Conservation (phyloP, 2,888 invertebrate species). For the Torymus aiolomorphi region DNA sequence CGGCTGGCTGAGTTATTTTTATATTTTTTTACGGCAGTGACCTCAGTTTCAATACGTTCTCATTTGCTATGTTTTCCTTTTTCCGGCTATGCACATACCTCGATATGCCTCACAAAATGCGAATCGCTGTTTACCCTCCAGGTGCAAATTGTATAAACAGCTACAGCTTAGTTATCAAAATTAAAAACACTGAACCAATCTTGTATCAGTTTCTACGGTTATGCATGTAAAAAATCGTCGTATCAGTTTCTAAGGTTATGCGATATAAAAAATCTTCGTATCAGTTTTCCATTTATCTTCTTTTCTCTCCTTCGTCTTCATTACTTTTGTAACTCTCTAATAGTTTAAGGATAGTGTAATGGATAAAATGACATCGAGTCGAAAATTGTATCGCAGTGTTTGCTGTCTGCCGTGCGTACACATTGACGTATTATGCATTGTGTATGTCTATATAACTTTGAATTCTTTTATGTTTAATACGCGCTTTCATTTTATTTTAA, state of each 20-base stretch:
- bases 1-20: conserved; percentile 29
- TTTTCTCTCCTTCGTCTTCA: conserved; percentile 7
- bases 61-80: conserved; percentile 13
- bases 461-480: conserved; percentile 39
- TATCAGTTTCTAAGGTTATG: conserved; percentile 23
- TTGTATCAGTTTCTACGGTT: conserved; percentile 21
- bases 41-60: conserved; percentile 18
- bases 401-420: conserved; percentile 37
- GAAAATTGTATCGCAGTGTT: conserved; percentile 41
- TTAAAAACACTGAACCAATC: conserved; percentile 39
- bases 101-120: conserved; percentile 47
- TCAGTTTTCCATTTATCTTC: conserved; percentile 13
- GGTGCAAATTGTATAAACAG: conserved; percentile 25
- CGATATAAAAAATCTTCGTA: conserved; percentile 28
- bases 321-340: conserved; percentile 1
- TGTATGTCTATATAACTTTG: conserved; percentile 53
- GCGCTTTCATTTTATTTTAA: conserved; percentile 28
- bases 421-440: conserved; percentile 46
- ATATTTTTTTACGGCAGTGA: conserved; percentile 42
- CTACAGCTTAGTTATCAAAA: conserved; percentile 19
- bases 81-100: conserved; percentile 8
- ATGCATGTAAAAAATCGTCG: conserved; percentile 29
- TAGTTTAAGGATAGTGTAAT: conserved; percentile 35
- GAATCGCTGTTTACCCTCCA: conserved; percentile 11
- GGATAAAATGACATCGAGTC: conserved; percentile 49